Percentiles rank a stretch among this genome's conserved stretches.
Conservation (phyloP, 2,888 invertebrate species). For the Petrolisthes cinctipes region DNA sequence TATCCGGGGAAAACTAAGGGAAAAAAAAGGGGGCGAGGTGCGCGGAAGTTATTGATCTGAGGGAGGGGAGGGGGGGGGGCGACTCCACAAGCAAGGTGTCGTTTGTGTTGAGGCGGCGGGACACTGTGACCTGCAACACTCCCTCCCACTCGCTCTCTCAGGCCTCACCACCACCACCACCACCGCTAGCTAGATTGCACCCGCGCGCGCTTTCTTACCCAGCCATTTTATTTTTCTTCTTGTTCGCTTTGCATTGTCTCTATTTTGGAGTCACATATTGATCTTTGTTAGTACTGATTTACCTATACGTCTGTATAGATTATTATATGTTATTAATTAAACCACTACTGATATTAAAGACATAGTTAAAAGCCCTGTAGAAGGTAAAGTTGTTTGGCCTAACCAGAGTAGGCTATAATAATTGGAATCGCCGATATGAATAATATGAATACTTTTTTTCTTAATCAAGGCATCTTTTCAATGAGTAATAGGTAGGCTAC, state of each 20-base stretch:
- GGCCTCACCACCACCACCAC: background rate
- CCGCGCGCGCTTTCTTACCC: background rate
- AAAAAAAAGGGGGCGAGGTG: constrained; percentile 10
- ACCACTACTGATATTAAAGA: too few relatives aligned
- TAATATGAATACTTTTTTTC: background rate
- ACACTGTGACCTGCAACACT: background rate
- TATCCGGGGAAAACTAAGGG: background rate
- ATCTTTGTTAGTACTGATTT: too few relatives aligned
- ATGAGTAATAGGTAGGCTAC: too few relatives aligned
- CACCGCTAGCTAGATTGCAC: background rate
- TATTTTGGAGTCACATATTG: background rate
- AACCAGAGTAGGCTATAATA: too few relatives aligned
- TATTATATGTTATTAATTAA: too few relatives aligned
- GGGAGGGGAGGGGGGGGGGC: background rate
- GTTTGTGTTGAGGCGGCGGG: constrained; percentile 11
- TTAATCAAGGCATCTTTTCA: background rate
- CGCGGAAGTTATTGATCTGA: constrained; percentile 16
- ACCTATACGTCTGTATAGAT: too few relatives aligned
- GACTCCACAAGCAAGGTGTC: constrained; percentile 8
- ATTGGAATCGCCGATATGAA: too few relatives aligned
- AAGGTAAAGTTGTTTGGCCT: too few relatives aligned
- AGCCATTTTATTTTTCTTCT: background rate
- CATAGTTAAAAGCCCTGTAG: too few relatives aligned
- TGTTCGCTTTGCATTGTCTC: background rate
- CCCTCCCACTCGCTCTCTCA: background rate